Conservation (phyloP, 2,888 invertebrate genomes). For the Amphipyra berbera region DNA sequence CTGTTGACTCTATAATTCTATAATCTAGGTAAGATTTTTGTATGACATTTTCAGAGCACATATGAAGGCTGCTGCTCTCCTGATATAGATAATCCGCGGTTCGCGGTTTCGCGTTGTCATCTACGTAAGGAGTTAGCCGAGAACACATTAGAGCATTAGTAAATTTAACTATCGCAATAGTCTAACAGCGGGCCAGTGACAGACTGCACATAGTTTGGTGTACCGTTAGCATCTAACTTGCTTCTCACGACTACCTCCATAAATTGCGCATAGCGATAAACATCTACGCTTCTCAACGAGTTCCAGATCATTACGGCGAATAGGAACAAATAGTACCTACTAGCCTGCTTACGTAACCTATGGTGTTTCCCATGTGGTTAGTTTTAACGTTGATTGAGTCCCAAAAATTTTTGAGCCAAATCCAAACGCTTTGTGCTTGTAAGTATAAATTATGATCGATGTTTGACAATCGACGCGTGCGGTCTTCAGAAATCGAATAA, state of each 20-base stretch:
- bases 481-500: too few species aligned
- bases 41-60: too few species aligned
- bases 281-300: constrained; percentile 39
- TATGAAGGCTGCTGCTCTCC: too few species aligned
- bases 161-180: constrained; percentile 26
- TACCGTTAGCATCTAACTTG: constrained; percentile 42
- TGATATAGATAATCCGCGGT: not conserved
- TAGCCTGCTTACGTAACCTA: not conserved
- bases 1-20: too few species aligned
- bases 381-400: too few species aligned
- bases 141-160: not conserved
- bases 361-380: too few species aligned
- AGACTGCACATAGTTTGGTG: constrained; percentile 37
- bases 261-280: constrained; percentile 47
- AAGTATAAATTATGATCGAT: too few species aligned
- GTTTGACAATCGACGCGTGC: too few species aligned
- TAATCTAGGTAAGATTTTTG: too few species aligned
- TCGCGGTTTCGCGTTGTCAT: not conserved
- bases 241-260: constrained; percentile 50
- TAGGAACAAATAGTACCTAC: constrained; percentile 15
- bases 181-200: constrained; percentile 17
- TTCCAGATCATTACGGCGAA: constrained; percentile 41
- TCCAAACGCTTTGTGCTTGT: too few species aligned
- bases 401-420: too few species aligned
- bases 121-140: not conserved